These are phyloP conservation scores for Illadopsis cleaveri DNA, from an alignment of 2,113 vertebrate genomes.

Conservation along the genomic window DNA sequence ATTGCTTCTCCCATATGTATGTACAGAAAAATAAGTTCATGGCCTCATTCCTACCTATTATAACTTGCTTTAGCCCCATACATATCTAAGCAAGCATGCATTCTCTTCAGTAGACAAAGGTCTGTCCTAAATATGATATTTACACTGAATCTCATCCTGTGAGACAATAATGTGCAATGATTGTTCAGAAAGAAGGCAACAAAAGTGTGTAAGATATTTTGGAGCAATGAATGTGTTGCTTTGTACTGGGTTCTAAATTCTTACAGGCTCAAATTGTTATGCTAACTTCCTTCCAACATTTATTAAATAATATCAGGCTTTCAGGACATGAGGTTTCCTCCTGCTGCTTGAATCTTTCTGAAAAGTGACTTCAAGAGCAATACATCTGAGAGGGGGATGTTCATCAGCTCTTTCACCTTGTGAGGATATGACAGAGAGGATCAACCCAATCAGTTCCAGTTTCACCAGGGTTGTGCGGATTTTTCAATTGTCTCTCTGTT, in stretches of 20 bases:
- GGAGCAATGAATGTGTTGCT: background rate
- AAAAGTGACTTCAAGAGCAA: background rate
- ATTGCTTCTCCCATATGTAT: background rate
- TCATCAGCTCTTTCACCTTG: background rate
- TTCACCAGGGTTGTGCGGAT: background rate
- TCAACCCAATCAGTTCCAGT: background rate
- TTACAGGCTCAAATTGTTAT: background rate
- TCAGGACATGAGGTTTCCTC: background rate
- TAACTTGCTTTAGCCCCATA: background rate
- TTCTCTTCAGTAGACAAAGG: background rate
- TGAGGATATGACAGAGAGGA: background rate
- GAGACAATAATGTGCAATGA: background rate
- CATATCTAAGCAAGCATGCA: background rate
- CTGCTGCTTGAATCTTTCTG: background rate
- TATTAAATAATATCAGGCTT: background rate
- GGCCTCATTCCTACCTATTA: background rate
- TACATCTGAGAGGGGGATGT: accelerated
- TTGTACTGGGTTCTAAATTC: background rate
- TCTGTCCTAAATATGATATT: background rate
- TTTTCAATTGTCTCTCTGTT: background rate
- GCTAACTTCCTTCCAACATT: background rate
- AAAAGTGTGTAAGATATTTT: background rate
- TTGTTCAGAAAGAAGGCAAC: background rate
- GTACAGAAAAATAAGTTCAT: background rate
- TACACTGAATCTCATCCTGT: background rate